Conservation (phyloP, 2,113 vertebrate species). For the Picathartes gymnocephalus region DNA sequence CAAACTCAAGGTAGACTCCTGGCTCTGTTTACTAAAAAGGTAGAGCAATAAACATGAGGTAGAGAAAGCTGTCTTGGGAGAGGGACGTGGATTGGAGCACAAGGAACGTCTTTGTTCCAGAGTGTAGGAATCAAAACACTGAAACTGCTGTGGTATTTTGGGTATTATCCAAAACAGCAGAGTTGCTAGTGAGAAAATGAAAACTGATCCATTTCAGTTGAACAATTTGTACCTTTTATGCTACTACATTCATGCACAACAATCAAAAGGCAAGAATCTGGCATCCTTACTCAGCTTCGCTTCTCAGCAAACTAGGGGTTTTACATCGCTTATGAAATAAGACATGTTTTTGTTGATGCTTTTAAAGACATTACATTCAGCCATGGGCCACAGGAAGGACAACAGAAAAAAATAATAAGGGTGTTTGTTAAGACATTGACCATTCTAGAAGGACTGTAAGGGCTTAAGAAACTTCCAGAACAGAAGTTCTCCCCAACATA, state of each 20-base stretch:
- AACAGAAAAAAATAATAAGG: not conserved
- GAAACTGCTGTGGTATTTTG: slow-evolving; percentile 54
- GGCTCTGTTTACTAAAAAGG: not conserved
- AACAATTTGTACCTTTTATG: slow-evolving; percentile 50
- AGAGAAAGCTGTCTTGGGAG: not conserved
- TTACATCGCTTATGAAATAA: slow-evolving; percentile 1
- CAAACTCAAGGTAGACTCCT: not conserved
- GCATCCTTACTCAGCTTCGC: not conserved
- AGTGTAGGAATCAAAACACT: slow-evolving; percentile 23
- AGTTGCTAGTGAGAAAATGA: slow-evolving; percentile 18
- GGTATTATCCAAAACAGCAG: slow-evolving; percentile 37
- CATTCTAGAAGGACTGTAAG: not conserved
- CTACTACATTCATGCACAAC: not conserved
- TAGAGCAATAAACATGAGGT: not conserved
- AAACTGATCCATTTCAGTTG: slow-evolving; percentile 37
- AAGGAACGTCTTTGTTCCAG: slow-evolving; percentile 43
- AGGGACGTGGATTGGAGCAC: not conserved
- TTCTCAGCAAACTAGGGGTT: not conserved
- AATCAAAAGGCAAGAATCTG: slow-evolving; percentile 18
- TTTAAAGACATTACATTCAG: not conserved
- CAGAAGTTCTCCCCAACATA: not conserved
- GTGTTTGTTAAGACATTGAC: not conserved
- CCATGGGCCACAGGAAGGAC: not conserved
- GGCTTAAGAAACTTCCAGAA: not conserved
- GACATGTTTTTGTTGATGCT: not conserved